Conservation (phyloP, 2,797 vertebrate genomes). For the Chloroceryle amazona region DNA sequence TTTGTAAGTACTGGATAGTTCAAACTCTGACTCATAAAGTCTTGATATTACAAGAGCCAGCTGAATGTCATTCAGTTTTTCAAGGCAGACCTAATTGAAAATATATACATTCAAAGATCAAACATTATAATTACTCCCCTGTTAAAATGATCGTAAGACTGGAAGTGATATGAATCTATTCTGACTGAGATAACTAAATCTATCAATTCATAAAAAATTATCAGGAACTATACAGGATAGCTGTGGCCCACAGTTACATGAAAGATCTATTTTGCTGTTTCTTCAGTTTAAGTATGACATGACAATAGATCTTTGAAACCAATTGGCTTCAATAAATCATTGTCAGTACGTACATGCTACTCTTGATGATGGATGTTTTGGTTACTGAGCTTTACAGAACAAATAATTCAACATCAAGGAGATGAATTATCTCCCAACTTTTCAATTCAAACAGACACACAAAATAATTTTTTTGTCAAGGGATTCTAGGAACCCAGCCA, state of each 20-base stretch:
- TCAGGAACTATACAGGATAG: not conserved
- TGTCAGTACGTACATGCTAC: not conserved
- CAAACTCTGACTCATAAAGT: constrained; percentile 95
- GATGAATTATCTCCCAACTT: not conserved
- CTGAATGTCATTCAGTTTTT: constrained; percentile 96
- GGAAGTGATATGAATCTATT: not conserved
- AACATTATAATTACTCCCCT: not conserved
- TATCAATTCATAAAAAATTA: not conserved
- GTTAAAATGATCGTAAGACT: not conserved
- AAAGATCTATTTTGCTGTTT: not conserved
- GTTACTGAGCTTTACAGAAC: not conserved
- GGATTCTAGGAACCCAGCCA: not conserved
- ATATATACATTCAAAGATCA: not conserved
- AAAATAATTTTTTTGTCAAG: not conserved
- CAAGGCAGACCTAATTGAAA: constrained; percentile 91
- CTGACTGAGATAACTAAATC: not conserved
- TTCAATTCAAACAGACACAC: not conserved
- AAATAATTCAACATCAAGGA: not conserved
- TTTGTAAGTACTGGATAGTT: constrained; percentile 91
- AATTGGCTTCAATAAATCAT: not conserved
- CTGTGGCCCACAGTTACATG: not conserved
- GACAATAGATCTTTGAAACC: not conserved
- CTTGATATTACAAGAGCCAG: constrained; percentile 95
- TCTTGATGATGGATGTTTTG: not conserved
- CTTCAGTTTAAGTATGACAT: not conserved